These are phyloP conservation scores for Ailuropoda melanoleuca DNA, from an alignment of 2,113 vertebrate genomes.

Conservation along the genomic window DNA sequence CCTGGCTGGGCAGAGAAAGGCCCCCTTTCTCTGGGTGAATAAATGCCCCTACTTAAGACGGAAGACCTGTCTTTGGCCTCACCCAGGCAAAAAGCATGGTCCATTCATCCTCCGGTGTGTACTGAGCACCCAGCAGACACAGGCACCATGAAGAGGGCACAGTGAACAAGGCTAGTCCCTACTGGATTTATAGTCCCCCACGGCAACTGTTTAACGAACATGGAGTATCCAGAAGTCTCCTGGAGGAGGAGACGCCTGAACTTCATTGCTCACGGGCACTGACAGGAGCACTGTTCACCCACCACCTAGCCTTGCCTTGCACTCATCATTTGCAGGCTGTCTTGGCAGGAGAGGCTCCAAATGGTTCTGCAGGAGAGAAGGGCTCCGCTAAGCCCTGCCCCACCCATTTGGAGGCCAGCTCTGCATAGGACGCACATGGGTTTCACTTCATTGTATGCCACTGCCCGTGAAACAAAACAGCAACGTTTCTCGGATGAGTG, in stretches of 20 bases:
- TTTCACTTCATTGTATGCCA: neutral
- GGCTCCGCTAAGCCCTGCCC: neutral
- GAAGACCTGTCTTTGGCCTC: neutral
- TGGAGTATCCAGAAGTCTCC: neutral
- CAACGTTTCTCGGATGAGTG: neutral
- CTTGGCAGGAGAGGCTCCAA: neutral
- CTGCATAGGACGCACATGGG: too few species aligned
- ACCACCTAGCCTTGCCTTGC: neutral
- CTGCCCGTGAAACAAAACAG: neutral
- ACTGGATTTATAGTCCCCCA: neutral
- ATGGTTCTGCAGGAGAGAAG: neutral
- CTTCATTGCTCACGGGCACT: fast-evolving
- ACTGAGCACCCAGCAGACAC: neutral
- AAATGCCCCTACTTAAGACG: neutral
- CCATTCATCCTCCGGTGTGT: too few species aligned
- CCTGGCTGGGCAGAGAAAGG: neutral
- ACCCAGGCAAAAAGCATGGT: neutral
- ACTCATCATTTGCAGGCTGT: neutral
- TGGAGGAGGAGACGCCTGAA: neutral
- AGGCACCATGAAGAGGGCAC: neutral
- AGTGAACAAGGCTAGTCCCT: neutral
- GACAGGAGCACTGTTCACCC: neutral
- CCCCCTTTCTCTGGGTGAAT: neutral
- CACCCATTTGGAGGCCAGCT: neutral
- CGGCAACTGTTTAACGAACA: neutral